Evolutionary conservation across 37 sponge, comb jelly and placozoan genomes (phyloP).

Genomic region (Aplysina aerophoba): DNA sequence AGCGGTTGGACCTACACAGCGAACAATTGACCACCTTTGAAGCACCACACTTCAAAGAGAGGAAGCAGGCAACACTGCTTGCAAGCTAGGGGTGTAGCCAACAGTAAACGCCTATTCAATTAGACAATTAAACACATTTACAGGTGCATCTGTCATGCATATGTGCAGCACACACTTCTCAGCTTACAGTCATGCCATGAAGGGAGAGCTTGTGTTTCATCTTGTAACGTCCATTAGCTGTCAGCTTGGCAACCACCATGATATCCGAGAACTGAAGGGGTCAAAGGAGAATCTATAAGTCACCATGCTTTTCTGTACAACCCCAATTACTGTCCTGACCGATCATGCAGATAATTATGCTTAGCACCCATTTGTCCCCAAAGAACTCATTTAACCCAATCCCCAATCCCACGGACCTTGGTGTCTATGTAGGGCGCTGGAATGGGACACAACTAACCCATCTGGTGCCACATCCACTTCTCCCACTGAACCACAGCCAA

Average conservation of each 20-base stretch:
- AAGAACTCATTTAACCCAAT: no score
- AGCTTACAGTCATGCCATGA: slow-evolving; percentile 11
- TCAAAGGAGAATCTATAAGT: background rate
- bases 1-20: slow-evolving; percentile 39
- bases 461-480: no score
- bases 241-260: slow-evolving; percentile 49
- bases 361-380: no score
- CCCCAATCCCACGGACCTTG: no score
- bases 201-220: slow-evolving; percentile 55
- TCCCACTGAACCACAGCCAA: no score
- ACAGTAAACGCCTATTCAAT: background rate
- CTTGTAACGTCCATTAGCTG: slow-evolving; percentile 46
- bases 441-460: no score
- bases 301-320: no score
- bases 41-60: background rate
- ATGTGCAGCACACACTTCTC: background rate
- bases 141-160: background rate
- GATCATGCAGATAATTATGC: no score
- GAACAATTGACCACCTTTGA: background rate
- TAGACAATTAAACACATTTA: background rate
- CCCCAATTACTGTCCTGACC: no score
- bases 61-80: background rate
- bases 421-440: no score
- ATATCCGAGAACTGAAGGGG: slow-evolving; percentile 64
- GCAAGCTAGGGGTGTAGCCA: background rate